A percentile compares a stretch with the other conserved stretches of the same genome.
These are phyloP conservation scores for Pangasius krempfi DNA, from an alignment of 2,797 vertebrate genomes.

Conservation along the genomic window DNA sequence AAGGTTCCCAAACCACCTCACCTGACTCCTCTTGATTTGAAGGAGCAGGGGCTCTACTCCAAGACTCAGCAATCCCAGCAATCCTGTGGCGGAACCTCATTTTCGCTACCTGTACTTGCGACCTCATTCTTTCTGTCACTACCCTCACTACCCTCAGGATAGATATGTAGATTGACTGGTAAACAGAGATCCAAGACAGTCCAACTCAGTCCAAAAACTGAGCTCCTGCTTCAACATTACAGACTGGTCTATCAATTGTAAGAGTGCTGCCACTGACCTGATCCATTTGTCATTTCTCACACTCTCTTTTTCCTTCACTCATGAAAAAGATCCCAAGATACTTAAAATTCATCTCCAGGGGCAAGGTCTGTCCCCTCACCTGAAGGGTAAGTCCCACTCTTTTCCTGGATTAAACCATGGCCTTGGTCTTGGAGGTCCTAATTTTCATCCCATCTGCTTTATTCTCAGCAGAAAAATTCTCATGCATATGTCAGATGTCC, in stretches of 20 bases:
- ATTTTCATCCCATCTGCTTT: slow-evolving; percentile 4
- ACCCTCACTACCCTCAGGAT: not conserved
- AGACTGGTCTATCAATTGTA: not conserved
- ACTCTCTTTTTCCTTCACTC: not conserved
- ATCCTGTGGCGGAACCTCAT: not conserved
- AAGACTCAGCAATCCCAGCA: not conserved
- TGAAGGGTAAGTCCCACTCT: not conserved
- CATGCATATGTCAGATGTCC: not conserved
- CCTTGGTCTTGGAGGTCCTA: not conserved
- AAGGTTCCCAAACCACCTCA: not conserved
- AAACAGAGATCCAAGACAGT: too few species aligned
- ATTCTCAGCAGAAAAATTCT: not conserved
- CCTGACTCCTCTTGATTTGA: not conserved
- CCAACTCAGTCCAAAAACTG: not conserved
- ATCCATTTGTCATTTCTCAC: not conserved
- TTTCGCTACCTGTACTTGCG: not conserved
- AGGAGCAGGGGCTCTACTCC: not conserved
- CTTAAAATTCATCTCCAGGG: not conserved
- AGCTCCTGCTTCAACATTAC: not conserved
- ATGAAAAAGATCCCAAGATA: not conserved
- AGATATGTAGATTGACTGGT: not conserved
- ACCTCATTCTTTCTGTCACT: not conserved
- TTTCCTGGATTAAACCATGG: not conserved
- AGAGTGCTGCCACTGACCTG: not conserved
- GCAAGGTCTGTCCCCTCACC: not conserved